Base-by-base conservation (phyloP, 2,888 invertebrate genomes). In the Liopterus haemorrhoidalis region DNA sequence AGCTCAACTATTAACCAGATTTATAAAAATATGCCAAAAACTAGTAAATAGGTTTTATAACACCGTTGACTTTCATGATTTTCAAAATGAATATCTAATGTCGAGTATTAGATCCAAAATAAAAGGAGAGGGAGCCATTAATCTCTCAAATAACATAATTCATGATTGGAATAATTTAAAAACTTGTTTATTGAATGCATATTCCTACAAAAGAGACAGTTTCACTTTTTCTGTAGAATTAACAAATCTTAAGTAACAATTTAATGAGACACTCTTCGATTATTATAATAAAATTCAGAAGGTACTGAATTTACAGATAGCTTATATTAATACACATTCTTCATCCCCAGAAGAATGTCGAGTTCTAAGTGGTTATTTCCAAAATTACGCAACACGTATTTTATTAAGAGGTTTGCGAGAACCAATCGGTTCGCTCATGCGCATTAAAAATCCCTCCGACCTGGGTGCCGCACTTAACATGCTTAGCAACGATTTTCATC, bases 211-310 rank as follows among this genome's bases (percentile, higher is more conserved):
- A 35, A 8, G 36, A 11, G 36, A 35, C 20, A n/a, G 36, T 2
- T 20, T 6, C 21, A 35, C 36, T 2, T 3, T 19, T 9, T 20
- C 11, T 20, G 21, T 35, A 4, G 36, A 35, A 19, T 20, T 35
- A 21, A 35, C n/a, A 2, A 12, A 19, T n/a, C 3, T 35, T 2
- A 35, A 35, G 21, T n/a, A 35, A 19, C 18, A 35, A 20, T 9
- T 20, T 9, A 35, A 35, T 5, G 36, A 20, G 21, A 11, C 36
- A 11, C 20, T 35, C 8, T 18, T 33, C n/a, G 16, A 33, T 33
- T 33, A 16, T 16, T 35, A 35, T 35, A 3, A 6, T 20, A 35
- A 35, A 19, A 35, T 19, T 19, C n/a, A n/a, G n/a, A n/a, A n/a
- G n/a, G n/a, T 19, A 16, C 4, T 35, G 12, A 35, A 35, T 16